Conservation (phyloP, 2,888 invertebrate genomes). For the Metacarcinus magister region DNA sequence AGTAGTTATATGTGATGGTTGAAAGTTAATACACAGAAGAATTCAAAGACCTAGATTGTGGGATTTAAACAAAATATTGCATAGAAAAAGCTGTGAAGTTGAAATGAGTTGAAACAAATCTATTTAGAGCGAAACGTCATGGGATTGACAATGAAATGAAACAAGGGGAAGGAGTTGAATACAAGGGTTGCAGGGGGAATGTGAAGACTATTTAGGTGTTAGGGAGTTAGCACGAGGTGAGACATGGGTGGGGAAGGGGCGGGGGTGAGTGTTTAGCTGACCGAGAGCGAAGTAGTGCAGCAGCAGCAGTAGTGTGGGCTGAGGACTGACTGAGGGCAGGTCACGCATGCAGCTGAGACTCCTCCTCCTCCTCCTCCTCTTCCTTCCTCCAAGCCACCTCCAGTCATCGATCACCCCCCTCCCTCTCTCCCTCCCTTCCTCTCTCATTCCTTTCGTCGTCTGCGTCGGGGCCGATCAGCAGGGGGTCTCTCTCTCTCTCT, state of each 20-base stretch:
- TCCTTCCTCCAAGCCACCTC: background rate
- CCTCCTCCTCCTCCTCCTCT: background rate
- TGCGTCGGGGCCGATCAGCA: background rate
- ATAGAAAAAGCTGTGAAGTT: no score
- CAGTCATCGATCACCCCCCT: background rate
- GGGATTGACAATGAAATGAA: no score
- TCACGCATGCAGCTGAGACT: background rate
- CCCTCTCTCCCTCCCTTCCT: background rate
- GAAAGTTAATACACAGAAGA: no score
- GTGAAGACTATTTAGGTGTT: no score
- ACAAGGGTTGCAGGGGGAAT: no score
- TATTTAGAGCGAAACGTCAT: no score
- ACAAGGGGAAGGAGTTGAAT: no score
- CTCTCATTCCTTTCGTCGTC: background rate
- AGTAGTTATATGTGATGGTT: no score
- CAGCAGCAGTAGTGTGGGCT: slow-evolving; percentile 22
- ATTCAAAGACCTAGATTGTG: no score
- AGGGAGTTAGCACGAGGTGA: background rate
- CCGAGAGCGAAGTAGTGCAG: slow-evolving; percentile 20
- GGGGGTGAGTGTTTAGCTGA: background rate
- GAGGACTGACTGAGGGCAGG: background rate
- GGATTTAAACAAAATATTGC: no score
- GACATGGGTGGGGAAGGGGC: background rate
- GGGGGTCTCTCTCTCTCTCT: background rate
- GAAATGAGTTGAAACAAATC: no score